Percentiles rank a stretch among this genome's conserved stretches.
These are phyloP conservation scores for Setophaga kirtlandii DNA, from an alignment of 2,113 vertebrate genomes.

Conservation along the genomic window DNA sequence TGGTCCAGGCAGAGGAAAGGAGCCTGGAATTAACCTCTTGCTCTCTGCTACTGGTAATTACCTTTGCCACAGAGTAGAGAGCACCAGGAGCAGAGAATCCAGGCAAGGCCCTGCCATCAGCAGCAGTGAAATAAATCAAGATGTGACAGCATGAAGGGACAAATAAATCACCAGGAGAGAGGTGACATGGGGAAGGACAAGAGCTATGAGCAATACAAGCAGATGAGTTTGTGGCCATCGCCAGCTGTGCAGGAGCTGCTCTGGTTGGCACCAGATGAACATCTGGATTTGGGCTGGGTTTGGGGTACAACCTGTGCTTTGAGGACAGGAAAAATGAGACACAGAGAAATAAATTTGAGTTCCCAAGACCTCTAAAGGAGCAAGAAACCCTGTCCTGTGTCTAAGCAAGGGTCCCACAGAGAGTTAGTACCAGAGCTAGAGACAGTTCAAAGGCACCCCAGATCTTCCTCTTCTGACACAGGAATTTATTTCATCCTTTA, in stretches of 20 bases:
- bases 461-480: background rate
- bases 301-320: background rate
- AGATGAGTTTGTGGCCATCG: fast-evolving
- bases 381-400: fast-evolving
- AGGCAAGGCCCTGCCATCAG: background rate
- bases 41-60: slow-evolving; percentile 31
- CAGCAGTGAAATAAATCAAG: slow-evolving; percentile 1
- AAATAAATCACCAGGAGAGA: background rate
- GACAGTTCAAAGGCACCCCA: background rate
- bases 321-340: background rate
- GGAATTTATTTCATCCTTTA: background rate
- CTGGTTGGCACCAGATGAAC: background rate
- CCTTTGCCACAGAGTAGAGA: background rate
- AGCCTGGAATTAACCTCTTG: slow-evolving; percentile 25
- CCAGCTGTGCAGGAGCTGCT: background rate
- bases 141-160: background rate
- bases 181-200: background rate
- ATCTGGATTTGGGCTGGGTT: background rate
- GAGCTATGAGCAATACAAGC: background rate
- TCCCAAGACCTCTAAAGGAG: background rate
- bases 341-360: background rate
- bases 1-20: background rate
- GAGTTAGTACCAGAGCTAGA: background rate
- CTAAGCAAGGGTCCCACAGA: background rate
- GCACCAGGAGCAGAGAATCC: background rate